Base-by-base conservation (phyloP, 2,797 vertebrate genomes). In the Florisuga fusca region DNA sequence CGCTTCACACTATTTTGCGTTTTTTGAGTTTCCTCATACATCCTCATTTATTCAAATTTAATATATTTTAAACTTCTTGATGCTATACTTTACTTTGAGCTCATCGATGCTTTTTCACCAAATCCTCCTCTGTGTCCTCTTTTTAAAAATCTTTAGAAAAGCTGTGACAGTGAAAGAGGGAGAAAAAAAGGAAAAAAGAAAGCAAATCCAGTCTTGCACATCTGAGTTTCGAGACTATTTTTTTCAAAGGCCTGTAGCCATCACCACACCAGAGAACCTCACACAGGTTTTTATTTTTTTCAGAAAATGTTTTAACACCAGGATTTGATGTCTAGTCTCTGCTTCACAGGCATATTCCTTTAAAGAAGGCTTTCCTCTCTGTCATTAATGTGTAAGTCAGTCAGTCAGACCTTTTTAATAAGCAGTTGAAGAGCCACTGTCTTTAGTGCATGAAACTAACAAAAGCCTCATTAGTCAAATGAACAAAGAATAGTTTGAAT, bases 361-460 rank as follows among this genome's bases (percentile, higher is more conserved):
- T 95, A 91, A 97, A 97, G 74, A 25, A 82, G 38, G 84, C 57
- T 87, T 75, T 94, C 46, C 89, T 84, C 87, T 93, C 83, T 87
- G 36, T 94, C 93, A 93, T 95, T 96, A 97, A 95, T 58, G 90
- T 61, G 80, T 80, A 72, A 92, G 80, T 96, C 92, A 95, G 90
- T 92, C 94, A 93, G 90, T 64, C 78, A 93, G 86, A 93, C 87
- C 95, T 92, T 97, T 96, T 94, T 94, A 97, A 95, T 94, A 96
- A 94, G 90, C 78, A 84, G 64, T 92, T 96, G 82, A 96, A 97
- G 81, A 94, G 80, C 73, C 66, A 95, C 81, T 94, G 54, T 89
- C 71, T 96, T 97, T 92, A 96, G 59, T 64, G 79, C 74, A 95
- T 68, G 81, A 96, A 97, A 96, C 92, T 93, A 97, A 96, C 90